Evolutionary conservation across 2,113 vertebrate species (phyloP), one percentile per base, ranked within the genome.

Genomic region (Pelobates fuscus): DNA sequence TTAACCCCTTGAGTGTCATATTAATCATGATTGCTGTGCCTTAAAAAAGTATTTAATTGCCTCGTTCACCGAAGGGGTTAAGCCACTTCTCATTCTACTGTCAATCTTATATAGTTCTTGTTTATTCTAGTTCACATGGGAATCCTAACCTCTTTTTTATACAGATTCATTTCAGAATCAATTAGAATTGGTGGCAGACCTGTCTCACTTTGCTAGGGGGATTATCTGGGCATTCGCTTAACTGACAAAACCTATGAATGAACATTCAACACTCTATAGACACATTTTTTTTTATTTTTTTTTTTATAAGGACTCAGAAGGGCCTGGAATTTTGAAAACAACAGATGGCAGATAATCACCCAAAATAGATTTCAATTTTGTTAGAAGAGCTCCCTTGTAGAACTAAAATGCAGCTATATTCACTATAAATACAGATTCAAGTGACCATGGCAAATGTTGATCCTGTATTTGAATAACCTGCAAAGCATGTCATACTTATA

Each of bases 101-200:
- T 90, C 90, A 87, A 82, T 81, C 88, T 93, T 91, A 89, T 88
- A 91, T 84, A 81, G 87, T 87, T 86, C 81, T 84, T 86, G 80
- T 87, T 87, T 88, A 90, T 91, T 89, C 85, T 87, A 85, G 81
- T 86, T 87, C 87, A 85, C 88, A 82, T 82, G 88, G 90, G 92
- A 94, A 91, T 90, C 83, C 85, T 85, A 92, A 93, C 89, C 88
- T 87, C 89, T 92, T 93, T 93, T 86, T 88, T 89, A 88, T 87
- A 85, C 88, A 82, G 88, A 92, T 91, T 92, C 88, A 85, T 94
- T 95, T 94, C 91, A 91, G 88, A 96, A 95, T 95, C 94, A 95
- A 95, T 97, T 96, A 95, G 92, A 85, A 86, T 82, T 89, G 87
- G 90, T 92, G 88, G 90, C 88, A 87, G 85, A 85, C 86, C 86